phyloP scores from a whole-genome alignment of 2,888 invertebrate species.

The Helicoverpa assulta region DNA sequence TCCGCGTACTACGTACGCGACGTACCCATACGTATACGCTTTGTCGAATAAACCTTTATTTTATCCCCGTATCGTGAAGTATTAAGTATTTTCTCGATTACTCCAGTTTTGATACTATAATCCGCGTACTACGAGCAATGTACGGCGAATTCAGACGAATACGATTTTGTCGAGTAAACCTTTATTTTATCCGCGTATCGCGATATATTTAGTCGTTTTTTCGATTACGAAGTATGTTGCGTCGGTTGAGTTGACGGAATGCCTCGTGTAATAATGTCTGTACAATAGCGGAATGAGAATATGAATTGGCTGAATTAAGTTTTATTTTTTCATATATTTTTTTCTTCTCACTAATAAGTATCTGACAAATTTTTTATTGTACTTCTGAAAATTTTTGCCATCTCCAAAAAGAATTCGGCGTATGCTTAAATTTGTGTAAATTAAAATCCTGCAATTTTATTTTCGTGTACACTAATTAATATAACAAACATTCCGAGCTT shows the following conservation, averaged over 20 bases:
- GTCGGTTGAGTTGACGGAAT: slow-evolving; percentile 63
- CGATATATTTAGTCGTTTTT: slow-evolving; percentile 73
- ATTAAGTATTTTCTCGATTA: slow-evolving; percentile 74
- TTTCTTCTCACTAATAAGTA: slow-evolving; percentile 31
- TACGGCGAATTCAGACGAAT: slow-evolving; percentile 71
- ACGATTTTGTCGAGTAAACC: slow-evolving; percentile 77
- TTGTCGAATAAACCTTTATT: slow-evolving; percentile 81
- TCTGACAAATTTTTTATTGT: slow-evolving; percentile 9
- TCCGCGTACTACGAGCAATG: slow-evolving; percentile 72
- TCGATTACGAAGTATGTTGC: slow-evolving; percentile 66
- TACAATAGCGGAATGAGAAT: slow-evolving; percentile 62
- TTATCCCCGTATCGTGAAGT: slow-evolving; percentile 68
- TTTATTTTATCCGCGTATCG: slow-evolving; percentile 79
- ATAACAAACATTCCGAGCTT: slow-evolving; percentile 19
- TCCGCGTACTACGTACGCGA: slow-evolving; percentile 71
- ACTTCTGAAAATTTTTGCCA: not conserved
- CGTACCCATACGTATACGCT: slow-evolving; percentile 73
- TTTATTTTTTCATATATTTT: slow-evolving; percentile 59
- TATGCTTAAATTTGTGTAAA: slow-evolving; percentile 22
- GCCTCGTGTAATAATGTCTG: slow-evolving; percentile 64
- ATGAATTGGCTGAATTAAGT: slow-evolving; percentile 62
- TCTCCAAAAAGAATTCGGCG: slow-evolving; percentile 6
- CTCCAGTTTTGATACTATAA: slow-evolving; percentile 64
- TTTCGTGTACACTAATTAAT: slow-evolving; percentile 25
- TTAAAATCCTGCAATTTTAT: slow-evolving; percentile 14